Base-by-base conservation (phyloP, 2,888 invertebrate species). In the Phortica magna region DNA sequence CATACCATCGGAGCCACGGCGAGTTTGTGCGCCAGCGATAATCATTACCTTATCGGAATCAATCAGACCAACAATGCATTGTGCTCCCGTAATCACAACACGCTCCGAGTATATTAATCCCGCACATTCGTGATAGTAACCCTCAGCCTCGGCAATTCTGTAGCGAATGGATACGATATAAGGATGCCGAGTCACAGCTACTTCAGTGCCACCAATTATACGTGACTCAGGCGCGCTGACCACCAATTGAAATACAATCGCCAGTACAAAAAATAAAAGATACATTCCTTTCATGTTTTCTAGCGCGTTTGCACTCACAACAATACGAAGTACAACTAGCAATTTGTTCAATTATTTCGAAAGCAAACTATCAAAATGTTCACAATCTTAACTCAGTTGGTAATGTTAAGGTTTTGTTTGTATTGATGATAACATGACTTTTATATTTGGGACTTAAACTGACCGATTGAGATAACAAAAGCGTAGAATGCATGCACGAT, bases 81-180 rank as follows among this genome's bases (percentile, higher is more conserved):
- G 91, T 2, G 91, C 91, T 0, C 85, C 89, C 2, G 91, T 91
- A 2, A 91, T 4, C 0, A 91, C 73, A 0, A 82, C 83, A 0
- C 79, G 79, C 9, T 88, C 83, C 4, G 78, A 78, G 61, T 91
- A 85, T 72, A 91, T 90, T 22, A 80, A 82, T 0, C 89, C 91
- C 6, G 88, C 91, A 75, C 91, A 91, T 73, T 87, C 87, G 70
- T 91, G 91, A 42, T 78, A 42, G 67, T 86, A 91, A 7, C 83
- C 67, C 14, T n/a, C 67, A 53, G 75, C 76, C 6, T 53, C 1
- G 5, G 72, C 80, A 4, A 77, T 79, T 22, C 91, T 84, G 74
- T 83, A 87, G 7, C 89, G 88, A 76, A 91, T 78, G 1, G 89
- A 91, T 0, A 88, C 84, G 10, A 84, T 78, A 64, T 89, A 89